Conservation (phyloP, 1,140 invertebrate genomes). For the Ips nitidus region DNA sequence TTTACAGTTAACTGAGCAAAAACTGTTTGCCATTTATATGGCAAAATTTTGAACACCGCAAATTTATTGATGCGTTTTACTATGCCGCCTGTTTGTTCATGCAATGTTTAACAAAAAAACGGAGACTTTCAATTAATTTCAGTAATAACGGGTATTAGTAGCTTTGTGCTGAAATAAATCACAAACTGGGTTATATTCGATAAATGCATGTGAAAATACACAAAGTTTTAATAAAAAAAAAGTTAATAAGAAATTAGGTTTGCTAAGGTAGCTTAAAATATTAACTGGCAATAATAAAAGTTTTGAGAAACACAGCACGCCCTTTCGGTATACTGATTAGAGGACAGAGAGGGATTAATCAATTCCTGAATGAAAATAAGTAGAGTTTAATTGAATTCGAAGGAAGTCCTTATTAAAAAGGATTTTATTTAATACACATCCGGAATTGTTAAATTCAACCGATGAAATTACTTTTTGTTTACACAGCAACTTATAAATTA, state of each 20-base stretch:
- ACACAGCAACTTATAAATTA: conserved; percentile 21
- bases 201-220: too few relatives aligned
- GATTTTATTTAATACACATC: conserved; percentile 34
- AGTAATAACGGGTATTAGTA: background rate
- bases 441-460: conserved; percentile 31
- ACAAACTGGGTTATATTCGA: too few relatives aligned
- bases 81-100: background rate
- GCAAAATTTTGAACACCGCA: background rate
- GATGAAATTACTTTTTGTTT: conserved; percentile 29
- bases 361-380: conserved; percentile 24
- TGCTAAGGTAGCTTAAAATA: conserved; percentile 8
- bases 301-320: conserved; percentile 7
- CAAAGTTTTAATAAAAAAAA: too few relatives aligned
- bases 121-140: background rate
- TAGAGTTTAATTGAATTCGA: conserved; percentile 33
- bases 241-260: background rate
- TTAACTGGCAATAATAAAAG: conserved; percentile 19
- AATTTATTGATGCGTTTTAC: conserved; percentile 4
- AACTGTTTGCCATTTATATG: background rate
- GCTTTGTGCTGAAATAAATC: background rate
- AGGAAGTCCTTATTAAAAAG: conserved; percentile 30
- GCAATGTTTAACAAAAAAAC: background rate
- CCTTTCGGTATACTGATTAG: conserved; percentile 15
- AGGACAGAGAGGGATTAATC: conserved; percentile 24
- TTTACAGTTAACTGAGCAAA: background rate